Base-by-base conservation (phyloP, 2,888 invertebrate genomes). In the Coenonympha glycerion region DNA sequence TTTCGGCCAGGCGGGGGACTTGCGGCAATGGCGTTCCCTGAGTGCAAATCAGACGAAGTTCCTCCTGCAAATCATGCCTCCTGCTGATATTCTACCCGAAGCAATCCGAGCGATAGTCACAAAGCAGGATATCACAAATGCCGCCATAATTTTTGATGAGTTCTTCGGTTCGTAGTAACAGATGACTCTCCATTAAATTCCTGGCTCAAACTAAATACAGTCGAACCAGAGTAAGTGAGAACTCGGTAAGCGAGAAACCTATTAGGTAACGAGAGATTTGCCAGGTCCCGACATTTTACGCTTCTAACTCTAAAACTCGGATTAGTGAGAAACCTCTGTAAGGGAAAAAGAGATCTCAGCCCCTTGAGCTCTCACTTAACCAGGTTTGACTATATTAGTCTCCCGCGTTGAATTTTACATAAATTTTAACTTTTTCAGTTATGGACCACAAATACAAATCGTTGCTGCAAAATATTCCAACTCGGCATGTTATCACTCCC, bases 391-490 rank as follows among this genome's bases (percentile, higher is more conserved):
- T n/a, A n/a, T n/a, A n/a, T 8, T 15, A 6, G 9, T 9, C 0
- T 11, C 18, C 3, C 5, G 6, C 6, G 19, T 36, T 36, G 6
- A 9, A 19, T 9, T 5, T 36, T 19, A 19, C 6, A 36, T 11
- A 19, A 11, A 3, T 3, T 9, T 21, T 24, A 6, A 13, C 5
- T 15, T 39, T 83, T 76, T 55, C 82, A 94, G 93, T 95, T 8
- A 95, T 97, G 94, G 95, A 96, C 68, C 95, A 97, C 84, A 96
- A 97, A 77, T 97, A 96, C 79, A 96, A 96, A 77, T 93, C 95
- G 6, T 80, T 97, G 6, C 86, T 97, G 28, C 92, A 95, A 76
- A 97, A 97, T 71, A 93, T 97, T 49, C 95, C 96, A 4, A 95
- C 96, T 0, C 89, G 97, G 6, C 97, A 97, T 76, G 92, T 97